These are phyloP conservation scores for Coptodon bakossiorum DNA, from an alignment of 2,113 vertebrate species.

Conservation along the genomic window DNA sequence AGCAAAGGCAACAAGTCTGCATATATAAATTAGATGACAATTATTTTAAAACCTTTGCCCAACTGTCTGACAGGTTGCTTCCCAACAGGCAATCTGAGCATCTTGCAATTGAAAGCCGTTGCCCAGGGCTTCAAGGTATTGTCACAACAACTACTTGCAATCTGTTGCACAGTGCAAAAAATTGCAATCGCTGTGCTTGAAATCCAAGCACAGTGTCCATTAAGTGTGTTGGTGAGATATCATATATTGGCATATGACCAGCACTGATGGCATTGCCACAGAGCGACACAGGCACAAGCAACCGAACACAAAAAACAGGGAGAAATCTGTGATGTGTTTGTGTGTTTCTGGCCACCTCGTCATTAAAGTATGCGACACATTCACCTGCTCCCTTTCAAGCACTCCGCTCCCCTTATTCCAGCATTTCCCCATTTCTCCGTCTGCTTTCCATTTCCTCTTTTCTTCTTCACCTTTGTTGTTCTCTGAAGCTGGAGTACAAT, in stretches of 20 bases:
- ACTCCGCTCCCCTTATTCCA: not conserved
- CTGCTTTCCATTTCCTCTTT: not conserved
- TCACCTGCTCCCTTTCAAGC: conserved; percentile 25
- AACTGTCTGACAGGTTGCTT: not conserved
- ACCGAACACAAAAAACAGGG: not conserved
- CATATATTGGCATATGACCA: not conserved
- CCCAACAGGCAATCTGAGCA: not conserved
- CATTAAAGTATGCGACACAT: not conserved
- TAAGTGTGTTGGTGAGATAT: not conserved
- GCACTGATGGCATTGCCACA: not conserved
- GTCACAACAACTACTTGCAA: not conserved
- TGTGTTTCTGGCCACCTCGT: not conserved
- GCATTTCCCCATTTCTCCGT: not conserved
- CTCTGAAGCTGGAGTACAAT: conserved; percentile 15
- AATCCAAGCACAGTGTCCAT: not conserved
- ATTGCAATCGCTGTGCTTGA: not conserved
- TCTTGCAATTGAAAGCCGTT: not conserved
- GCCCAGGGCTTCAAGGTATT: not conserved
- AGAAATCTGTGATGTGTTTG: not conserved
- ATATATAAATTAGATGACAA: not conserved
- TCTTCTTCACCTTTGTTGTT: not conserved
- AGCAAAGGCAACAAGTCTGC: not conserved
- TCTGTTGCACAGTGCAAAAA: not conserved
- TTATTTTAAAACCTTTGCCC: not conserved
- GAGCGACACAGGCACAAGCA: not conserved